phyloP scores from a whole-genome alignment of 2,113 vertebrate genomes.

The Tor tambroides region DNA sequence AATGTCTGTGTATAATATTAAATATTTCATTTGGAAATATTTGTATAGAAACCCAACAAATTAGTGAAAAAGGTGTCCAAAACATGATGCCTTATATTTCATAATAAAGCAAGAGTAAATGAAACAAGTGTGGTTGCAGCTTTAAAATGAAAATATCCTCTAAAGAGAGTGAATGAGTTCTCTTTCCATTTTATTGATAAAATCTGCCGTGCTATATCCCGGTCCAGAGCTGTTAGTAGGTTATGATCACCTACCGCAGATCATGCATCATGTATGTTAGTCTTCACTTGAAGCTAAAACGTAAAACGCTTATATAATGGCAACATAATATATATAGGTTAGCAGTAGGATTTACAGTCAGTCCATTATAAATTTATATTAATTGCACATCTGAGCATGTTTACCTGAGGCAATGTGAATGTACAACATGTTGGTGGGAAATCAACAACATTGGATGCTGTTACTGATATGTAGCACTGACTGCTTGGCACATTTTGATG shows the following conservation, averaged over 20 bases:
- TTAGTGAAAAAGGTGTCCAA: too few species aligned
- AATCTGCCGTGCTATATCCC: not conserved
- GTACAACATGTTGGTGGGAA: not conserved
- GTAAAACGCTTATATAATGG: too few species aligned
- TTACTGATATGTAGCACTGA: not conserved
- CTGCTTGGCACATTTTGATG: constrained; percentile 15
- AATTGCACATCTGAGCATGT: not conserved
- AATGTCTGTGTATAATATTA: too few species aligned
- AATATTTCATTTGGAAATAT: too few species aligned
- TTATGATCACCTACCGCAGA: not conserved
- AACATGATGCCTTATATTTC: not conserved
- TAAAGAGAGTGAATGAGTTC: not conserved
- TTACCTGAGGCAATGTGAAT: not conserved
- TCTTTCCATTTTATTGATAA: not conserved
- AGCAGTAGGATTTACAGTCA: not conserved
- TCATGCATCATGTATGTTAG: not conserved
- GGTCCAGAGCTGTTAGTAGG: not conserved
- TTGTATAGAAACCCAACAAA: too few species aligned
- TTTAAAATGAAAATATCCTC: not conserved
- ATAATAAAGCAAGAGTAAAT: not conserved
- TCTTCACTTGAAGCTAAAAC: not conserved
- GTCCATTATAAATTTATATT: not conserved
- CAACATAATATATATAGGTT: not conserved
- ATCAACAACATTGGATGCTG: not conserved
- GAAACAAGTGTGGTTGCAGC: not conserved